A percentile compares a stretch with the other conserved stretches of the same genome.
Conservation (phyloP, 2,888 invertebrate species). For the Cephus runcator region DNA sequence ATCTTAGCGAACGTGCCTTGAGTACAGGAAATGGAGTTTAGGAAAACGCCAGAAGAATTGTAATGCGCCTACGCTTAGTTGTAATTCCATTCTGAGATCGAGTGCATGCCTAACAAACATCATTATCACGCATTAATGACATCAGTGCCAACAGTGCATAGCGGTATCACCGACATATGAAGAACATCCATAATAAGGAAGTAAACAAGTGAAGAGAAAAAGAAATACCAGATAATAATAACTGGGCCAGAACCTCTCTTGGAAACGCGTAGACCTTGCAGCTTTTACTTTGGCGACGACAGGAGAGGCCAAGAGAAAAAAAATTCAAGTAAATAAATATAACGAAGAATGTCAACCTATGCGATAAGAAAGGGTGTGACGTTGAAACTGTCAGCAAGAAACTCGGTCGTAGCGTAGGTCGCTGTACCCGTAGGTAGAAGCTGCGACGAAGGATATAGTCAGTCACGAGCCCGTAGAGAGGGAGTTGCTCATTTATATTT, state of each 20-base stretch:
- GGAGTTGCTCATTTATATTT: neutral
- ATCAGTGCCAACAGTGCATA: neutral
- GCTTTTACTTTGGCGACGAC: neutral
- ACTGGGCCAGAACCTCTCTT: neutral
- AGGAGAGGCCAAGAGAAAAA: neutral
- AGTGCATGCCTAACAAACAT: too few relatives aligned
- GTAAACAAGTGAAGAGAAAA: neutral
- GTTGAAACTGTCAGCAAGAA: neutral
- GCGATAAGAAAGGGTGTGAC: neutral
- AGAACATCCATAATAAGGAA: neutral
- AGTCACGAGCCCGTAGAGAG: neutral
- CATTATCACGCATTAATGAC: neutral
- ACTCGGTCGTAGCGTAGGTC: conserved; percentile 36
- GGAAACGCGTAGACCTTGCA: neutral
- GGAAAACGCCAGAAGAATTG: neutral
- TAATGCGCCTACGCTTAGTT: neutral
- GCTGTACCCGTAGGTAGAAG: conserved; percentile 41
- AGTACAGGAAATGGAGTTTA: neutral
- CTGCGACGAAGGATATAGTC: neutral
- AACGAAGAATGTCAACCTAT: neutral
- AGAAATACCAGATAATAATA: neutral
- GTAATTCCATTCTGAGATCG: neutral
- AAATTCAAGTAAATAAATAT: neutral
- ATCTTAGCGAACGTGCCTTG: neutral
- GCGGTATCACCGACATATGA: neutral